Evolutionary conservation across 1,140 invertebrate species (phyloP).

Genomic region (fruit fly (Drosophila melanogaster)): Release_6_plus_ISO1_MT NT_037436.4:9199001-9199500

Average conservation of each 20-base stretch:
- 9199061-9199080: constrained; percentile 17
- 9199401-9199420: constrained; percentile 29
- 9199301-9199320: constrained; percentile 69
- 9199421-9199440: constrained; percentile 53
- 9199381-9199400: not conserved
- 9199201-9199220: too few species aligned
- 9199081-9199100: not conserved
- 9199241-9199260: constrained; percentile 37
- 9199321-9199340: constrained; percentile 70
- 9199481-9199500: constrained; percentile 45
- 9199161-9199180: too few species aligned
- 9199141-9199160: too few species aligned
- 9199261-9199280: constrained; percentile 55
- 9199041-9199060: constrained; percentile 17
- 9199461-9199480: not conserved
- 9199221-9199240: not conserved
- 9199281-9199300: constrained; percentile 64
- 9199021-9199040: constrained; percentile 28
- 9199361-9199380: constrained; percentile 35
- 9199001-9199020: constrained; percentile 65
- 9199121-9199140: too few species aligned
- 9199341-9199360: constrained; percentile 46
- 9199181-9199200: not conserved
- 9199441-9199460: not conserved
- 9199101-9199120: too few species aligned